Evolutionary conservation across 2,888 invertebrate species (phyloP).

Genomic region (Branchipolynoe longqiensis): DNA sequence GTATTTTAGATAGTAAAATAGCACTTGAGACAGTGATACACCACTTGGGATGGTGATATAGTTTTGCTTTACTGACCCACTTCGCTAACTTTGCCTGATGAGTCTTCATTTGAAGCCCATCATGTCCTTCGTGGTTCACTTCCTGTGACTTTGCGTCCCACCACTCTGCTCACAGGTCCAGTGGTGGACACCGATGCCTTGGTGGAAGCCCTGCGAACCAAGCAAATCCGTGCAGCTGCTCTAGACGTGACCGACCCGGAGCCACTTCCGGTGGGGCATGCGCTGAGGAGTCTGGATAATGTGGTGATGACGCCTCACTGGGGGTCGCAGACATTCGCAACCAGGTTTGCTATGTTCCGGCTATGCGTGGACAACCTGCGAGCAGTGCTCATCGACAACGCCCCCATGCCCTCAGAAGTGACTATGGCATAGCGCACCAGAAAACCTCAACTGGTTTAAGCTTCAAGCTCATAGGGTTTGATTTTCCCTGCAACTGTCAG

Average conservation of each 20-base stretch:
- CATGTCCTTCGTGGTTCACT: no score
- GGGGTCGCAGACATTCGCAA: conserved; percentile 32
- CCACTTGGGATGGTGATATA: no score
- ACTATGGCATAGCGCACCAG: no score
- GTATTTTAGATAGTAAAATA: no score
- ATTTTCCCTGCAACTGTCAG: no score
- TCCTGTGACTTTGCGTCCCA: no score
- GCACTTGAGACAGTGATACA: no score
- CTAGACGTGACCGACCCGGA: conserved; percentile 71
- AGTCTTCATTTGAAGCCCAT: no score
- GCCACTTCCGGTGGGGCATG: conserved; percentile 67
- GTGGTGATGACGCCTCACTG: conserved; percentile 68
- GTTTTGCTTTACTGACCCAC: no score
- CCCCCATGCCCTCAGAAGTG: conserved; percentile 23
- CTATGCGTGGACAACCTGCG: conserved; percentile 40
- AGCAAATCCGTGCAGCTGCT: conserved; percentile 66
- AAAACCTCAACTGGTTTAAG: no score
- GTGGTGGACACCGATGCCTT: conserved; percentile 69
- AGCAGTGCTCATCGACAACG: conserved; percentile 41
- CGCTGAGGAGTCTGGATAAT: conserved; percentile 64
- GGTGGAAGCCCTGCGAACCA: conserved; percentile 64
- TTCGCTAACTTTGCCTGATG: no score
- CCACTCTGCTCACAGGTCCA: conserved; percentile 61
- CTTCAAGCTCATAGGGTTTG: no score
- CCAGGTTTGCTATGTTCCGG: conserved; percentile 21